Percentiles rank a stretch among this genome's conserved stretches.
phyloP scores from a whole-genome alignment of 2,113 vertebrate genomes.

The Daubentonia madagascariensis region DNA sequence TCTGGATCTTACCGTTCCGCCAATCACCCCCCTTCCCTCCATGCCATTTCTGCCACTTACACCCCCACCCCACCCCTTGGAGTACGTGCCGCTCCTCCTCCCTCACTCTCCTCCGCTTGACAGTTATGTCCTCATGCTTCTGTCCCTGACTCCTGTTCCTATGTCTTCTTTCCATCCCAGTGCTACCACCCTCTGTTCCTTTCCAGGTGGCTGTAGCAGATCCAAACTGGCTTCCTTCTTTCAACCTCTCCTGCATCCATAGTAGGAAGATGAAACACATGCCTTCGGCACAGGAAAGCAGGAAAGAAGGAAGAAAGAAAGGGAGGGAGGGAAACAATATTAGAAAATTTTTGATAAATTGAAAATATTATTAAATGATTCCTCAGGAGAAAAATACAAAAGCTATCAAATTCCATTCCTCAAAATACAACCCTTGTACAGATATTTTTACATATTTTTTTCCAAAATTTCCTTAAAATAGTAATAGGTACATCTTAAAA shows the following conservation, averaged over 20 bases:
- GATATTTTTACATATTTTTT: no score
- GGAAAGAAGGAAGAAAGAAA: neutral
- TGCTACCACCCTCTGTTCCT: neutral
- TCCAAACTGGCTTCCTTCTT: neutral
- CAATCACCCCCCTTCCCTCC: neutral
- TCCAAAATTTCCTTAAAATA: no score
- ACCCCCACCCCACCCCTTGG: neutral
- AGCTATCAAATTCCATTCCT: neutral
- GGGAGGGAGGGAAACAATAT: neutral
- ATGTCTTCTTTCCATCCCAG: neutral
- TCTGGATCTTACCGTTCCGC: neutral
- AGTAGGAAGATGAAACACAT: neutral
- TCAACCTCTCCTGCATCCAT: neutral
- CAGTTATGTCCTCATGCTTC: neutral
- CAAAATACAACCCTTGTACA: no score
- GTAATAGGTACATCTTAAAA: no score
- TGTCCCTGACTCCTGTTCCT: neutral
- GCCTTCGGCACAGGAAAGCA: neutral
- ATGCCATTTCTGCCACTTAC: no score
- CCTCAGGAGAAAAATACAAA: neutral
- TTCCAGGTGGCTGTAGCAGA: neutral
- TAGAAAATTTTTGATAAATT: neutral
- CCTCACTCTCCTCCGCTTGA: neutral
- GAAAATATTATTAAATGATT: neutral
- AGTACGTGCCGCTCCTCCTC: neutral